phyloP scores from a whole-genome alignment of 2,113 vertebrate genomes.

The Morone saxatilis region DNA sequence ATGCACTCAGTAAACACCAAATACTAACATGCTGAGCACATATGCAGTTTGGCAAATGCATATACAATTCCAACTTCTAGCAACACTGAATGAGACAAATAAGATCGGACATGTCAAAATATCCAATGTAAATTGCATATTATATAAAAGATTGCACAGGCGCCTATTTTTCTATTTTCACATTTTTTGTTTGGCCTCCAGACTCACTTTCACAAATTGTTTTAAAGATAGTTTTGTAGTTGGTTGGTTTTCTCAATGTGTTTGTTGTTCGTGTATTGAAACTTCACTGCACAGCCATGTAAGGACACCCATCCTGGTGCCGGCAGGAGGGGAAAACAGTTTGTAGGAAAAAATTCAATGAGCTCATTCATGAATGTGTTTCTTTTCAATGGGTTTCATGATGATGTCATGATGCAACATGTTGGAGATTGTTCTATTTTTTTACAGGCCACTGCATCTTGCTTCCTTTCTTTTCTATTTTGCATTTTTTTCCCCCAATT shows the following conservation, averaged over 20 bases:
- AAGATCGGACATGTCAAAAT: not conserved
- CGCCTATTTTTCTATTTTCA: not conserved
- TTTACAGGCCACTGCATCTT: not conserved
- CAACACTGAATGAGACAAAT: not conserved
- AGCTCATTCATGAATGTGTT: constrained; percentile 4
- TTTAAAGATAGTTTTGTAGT: not conserved
- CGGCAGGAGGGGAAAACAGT: not conserved
- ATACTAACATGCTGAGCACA: not conserved
- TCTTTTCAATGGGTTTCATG: constrained; percentile 18
- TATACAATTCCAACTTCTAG: not conserved
- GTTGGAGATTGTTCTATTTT: not conserved
- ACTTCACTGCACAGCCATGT: not conserved
- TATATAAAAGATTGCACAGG: not conserved
- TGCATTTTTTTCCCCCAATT: not conserved
- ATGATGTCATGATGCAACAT: not conserved
- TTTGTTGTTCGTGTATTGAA: not conserved
- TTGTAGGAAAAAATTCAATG: not conserved
- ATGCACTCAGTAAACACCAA: not conserved
- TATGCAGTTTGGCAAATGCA: not conserved
- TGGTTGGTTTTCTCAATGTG: not conserved
- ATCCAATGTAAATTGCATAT: not conserved
- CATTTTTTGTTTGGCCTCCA: not conserved
- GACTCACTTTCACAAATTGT: not conserved
- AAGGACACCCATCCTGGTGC: not conserved
- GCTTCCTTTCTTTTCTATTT: not conserved